Evolutionary conservation across 2,797 vertebrate genomes (phyloP).

Genomic region (Strix occidentalis): DNA sequence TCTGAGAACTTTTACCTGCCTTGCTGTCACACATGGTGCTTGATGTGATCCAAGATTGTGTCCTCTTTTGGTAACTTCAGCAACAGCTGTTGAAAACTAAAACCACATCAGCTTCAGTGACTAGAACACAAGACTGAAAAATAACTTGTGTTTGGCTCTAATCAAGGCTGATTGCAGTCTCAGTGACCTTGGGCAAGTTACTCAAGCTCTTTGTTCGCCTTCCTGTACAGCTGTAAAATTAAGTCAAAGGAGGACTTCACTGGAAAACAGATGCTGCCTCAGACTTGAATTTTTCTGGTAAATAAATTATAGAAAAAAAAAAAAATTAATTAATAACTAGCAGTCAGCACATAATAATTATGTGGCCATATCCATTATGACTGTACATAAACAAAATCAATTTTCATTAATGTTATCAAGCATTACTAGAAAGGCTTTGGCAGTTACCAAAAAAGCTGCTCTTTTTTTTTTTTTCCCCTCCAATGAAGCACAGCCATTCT

Average conservation of each 20-base stretch:
- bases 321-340: conserved; percentile 76
- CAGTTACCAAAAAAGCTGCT: neutral
- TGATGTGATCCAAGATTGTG: neutral
- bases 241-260: conserved; percentile 63
- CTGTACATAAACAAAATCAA: conserved; percentile 76
- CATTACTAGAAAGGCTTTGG: conserved; percentile 21
- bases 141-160: neutral
- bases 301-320: conserved; percentile 69
- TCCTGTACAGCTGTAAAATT: conserved; percentile 70
- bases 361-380: conserved; percentile 61
- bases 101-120: neutral
- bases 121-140: neutral
- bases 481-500: conserved; percentile 42
- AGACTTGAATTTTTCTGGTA: conserved; percentile 36
- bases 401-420: conserved; percentile 72
- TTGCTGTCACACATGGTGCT: neutral
- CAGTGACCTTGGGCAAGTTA: conserved; percentile 68
- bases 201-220: conserved; percentile 10
- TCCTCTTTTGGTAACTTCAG: neutral
- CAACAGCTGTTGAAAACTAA: neutral
- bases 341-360: conserved; percentile 66
- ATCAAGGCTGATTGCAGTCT: conserved; percentile 46
- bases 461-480: neutral
- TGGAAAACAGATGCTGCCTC: conserved; percentile 74
- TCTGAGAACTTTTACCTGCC: neutral